Conservation (phyloP, 2,888 invertebrate genomes). For the Melinopterus prodromus region DNA sequence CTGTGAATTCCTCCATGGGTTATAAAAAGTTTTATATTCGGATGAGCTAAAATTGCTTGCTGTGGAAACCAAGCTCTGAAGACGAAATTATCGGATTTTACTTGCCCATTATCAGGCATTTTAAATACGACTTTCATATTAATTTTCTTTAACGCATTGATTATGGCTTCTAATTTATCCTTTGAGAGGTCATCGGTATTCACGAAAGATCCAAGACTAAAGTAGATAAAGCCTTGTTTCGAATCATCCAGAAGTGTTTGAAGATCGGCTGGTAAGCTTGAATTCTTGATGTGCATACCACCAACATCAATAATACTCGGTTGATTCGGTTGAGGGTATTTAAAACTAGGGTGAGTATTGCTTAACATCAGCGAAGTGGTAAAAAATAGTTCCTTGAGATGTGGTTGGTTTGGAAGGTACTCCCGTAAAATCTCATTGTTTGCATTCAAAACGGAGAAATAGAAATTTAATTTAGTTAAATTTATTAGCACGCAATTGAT, state of each 20-base stretch:
- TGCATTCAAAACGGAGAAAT: neutral
- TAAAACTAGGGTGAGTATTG: neutral
- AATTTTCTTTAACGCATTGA: neutral
- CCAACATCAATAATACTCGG: neutral
- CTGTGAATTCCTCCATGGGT: constrained; percentile 29
- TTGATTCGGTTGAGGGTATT: neutral
- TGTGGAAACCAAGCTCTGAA: neutral
- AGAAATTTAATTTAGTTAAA: neutral
- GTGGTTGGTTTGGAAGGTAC: neutral
- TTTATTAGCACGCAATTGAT: neutral
- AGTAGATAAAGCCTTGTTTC: neutral
- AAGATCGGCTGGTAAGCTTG: neutral
- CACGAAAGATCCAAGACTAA: neutral
- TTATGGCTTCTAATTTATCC: neutral
- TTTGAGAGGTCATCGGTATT: neutral
- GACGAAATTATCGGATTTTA: neutral
- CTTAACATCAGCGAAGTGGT: neutral
- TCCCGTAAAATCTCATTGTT: neutral
- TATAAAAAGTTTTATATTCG: constrained; percentile 32
- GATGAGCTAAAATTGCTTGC: constrained; percentile 37
- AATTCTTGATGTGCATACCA: neutral
- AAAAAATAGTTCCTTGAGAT: neutral
- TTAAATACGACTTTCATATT: neutral
- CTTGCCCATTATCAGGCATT: neutral
- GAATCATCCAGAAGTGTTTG: neutral